Evolutionary conservation across 2,797 vertebrate species (phyloP), one percentile per base, ranked within the genome.

Genomic region (Phyllotis vaccarum): DNA sequence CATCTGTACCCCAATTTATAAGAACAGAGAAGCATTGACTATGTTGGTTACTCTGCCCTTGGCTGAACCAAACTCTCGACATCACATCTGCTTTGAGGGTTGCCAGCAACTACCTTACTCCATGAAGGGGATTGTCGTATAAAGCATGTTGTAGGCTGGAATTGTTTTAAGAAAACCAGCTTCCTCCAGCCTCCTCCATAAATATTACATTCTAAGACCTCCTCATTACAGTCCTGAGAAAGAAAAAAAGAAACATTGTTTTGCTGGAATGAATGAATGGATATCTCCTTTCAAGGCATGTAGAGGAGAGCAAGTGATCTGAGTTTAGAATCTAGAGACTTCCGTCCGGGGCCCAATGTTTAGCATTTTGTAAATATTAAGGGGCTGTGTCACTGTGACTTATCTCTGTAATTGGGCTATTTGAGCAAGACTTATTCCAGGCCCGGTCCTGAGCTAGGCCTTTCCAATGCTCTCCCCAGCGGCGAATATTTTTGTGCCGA

Each of bases 351-450:
- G 91, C 87, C 29, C 75, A 80, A 37, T 70, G 88, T 78, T 86
- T 66, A 82, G 82, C 58, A 66, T 83, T 95, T 87, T 95, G 49
- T 90, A 95, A 96, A 95, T 95, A 88, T 83, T 82, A 68, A 96
- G 88, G 86, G 74, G 8, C 24, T 34, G 52, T 90, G 94, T 97
- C 94, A 86, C 43, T 34, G 54, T 96, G 90, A 97, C 64, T 96
- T 95, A 96, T 96, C 94, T 94, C 87, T 80, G 58, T 86, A 95
- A 97, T 95, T 87, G 17, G 86, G 72, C 92, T 76, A 75, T 52
- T 88, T 95, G 58, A 97, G 86, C 62, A 89, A 97, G 88, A 94
- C 94, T 96, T 86, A 94, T 95, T 94, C 86, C 88, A 62, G 90
- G 70, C 46, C 81, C 31, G 68, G 75, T 97, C 72, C 89, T 78